Percentiles rank a stretch among this genome's conserved stretches.
phyloP scores from a whole-genome alignment of 2,113 vertebrate species.

The Callithrix jacchus region DNA sequence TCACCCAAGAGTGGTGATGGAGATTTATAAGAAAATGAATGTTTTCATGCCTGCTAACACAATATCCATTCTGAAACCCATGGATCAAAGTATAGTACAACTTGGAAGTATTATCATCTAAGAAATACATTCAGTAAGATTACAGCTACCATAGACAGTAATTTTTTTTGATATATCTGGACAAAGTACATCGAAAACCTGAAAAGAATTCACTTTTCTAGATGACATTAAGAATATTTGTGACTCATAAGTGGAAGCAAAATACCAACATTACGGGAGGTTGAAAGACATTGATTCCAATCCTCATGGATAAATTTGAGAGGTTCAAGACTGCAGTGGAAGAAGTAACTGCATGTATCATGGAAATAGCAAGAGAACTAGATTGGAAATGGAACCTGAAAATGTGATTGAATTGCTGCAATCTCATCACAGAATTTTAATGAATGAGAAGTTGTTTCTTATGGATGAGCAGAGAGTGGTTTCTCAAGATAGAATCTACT shows the following conservation, averaged over 20 bases:
- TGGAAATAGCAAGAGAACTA: not conserved
- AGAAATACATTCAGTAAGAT: not conserved
- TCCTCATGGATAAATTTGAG: not conserved
- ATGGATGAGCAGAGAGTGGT: not conserved
- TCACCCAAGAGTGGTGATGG: not conserved
- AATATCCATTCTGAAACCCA: no score
- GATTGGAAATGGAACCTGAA: not conserved
- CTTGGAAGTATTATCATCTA: not conserved
- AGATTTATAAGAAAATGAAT: not conserved
- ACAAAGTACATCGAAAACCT: not conserved
- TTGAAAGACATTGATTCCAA: not conserved
- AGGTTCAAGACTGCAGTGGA: not conserved
- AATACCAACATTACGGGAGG: not conserved
- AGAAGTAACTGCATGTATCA: not conserved
- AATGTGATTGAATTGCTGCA: not conserved
- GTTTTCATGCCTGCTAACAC: not conserved
- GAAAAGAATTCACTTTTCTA: not conserved
- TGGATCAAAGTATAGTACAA: not conserved
- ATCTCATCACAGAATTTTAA: not conserved
- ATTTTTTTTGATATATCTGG: not conserved
- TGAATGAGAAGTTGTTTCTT: not conserved
- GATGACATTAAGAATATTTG: not conserved
- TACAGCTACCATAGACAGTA: not conserved
- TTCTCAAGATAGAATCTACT: not conserved
- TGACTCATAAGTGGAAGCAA: not conserved